Conservation (phyloP, 2,113 vertebrate species). For the Halcyon malimbica region DNA sequence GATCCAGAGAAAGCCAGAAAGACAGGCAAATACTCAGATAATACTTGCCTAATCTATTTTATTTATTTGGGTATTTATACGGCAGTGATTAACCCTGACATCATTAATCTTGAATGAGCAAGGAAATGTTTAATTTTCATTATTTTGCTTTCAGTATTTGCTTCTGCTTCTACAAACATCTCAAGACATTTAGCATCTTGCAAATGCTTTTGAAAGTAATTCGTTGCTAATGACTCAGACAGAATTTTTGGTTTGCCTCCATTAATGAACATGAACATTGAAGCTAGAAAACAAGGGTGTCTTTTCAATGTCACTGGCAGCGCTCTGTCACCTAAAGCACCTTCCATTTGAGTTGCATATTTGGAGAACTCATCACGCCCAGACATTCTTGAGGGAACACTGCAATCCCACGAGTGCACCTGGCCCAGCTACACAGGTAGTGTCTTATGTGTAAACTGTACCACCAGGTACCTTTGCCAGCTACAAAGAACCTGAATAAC, state of each 20-base stretch:
- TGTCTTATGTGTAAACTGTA: background rate
- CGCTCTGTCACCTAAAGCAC: background rate
- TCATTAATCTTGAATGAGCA: constrained; percentile 22
- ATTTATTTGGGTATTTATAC: constrained; percentile 18
- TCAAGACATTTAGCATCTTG: constrained; percentile 15
- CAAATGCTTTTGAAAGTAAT: constrained; percentile 21
- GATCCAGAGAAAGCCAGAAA: background rate
- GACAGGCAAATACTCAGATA: constrained; percentile 9
- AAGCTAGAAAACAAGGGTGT: background rate
- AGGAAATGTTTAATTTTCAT: constrained; percentile 33
- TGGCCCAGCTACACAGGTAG: background rate
- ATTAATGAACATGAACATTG: background rate
- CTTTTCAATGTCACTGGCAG: background rate
- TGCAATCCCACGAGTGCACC: background rate
- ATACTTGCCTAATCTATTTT: background rate
- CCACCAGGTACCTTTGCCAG: background rate
- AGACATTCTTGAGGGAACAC: background rate
- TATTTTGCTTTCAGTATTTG: constrained; percentile 14
- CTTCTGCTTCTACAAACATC: constrained; percentile 32
- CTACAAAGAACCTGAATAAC: background rate
- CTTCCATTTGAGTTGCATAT: background rate
- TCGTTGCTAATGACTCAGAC: background rate
- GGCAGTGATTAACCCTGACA: constrained; percentile 17
- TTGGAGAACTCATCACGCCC: background rate
- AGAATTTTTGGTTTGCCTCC: background rate